Percentiles rank a stretch among this genome's conserved stretches.
Conservation (phyloP, 2,113 vertebrate genomes). For the Podarcis muralis region DNA sequence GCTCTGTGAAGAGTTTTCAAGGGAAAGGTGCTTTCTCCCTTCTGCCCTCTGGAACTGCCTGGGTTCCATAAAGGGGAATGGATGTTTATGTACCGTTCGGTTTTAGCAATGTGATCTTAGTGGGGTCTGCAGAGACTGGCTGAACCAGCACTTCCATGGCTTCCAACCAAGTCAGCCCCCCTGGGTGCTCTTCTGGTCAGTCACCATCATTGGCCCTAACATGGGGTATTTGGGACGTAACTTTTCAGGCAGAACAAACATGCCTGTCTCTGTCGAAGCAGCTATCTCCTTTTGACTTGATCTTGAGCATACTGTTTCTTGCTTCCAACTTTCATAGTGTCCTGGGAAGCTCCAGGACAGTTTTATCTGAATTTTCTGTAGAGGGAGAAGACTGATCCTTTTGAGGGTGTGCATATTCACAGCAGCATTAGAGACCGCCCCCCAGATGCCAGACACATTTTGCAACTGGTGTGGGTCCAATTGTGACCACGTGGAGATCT, state of each 20-base stretch:
- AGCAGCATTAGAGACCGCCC: too few relatives aligned
- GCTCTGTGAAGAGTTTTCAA: slow-evolving; percentile 27
- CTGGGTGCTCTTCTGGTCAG: neutral
- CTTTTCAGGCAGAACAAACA: neutral
- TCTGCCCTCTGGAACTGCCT: neutral
- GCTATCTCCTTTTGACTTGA: neutral
- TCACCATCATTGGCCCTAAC: neutral
- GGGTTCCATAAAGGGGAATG: slow-evolving; percentile 19
- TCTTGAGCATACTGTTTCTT: neutral
- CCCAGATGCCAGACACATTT: too few relatives aligned
- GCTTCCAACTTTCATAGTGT: neutral
- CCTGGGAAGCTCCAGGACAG: neutral
- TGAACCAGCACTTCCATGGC: neutral
- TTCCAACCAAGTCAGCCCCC: neutral
- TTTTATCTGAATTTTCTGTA: neutral
- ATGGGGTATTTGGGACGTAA: neutral
- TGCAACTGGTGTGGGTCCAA: too few relatives aligned
- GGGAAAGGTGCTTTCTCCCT: slow-evolving; percentile 35
- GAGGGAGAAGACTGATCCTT: too few relatives aligned
- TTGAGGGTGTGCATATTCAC: too few relatives aligned
- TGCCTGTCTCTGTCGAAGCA: neutral
- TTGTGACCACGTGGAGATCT: too few relatives aligned
- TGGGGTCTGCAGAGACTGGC: neutral
- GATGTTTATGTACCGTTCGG: neutral
- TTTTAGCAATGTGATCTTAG: neutral